Evolutionary conservation across 2,797 vertebrate genomes (phyloP).

Genomic region (Crax fasciolata): DNA sequence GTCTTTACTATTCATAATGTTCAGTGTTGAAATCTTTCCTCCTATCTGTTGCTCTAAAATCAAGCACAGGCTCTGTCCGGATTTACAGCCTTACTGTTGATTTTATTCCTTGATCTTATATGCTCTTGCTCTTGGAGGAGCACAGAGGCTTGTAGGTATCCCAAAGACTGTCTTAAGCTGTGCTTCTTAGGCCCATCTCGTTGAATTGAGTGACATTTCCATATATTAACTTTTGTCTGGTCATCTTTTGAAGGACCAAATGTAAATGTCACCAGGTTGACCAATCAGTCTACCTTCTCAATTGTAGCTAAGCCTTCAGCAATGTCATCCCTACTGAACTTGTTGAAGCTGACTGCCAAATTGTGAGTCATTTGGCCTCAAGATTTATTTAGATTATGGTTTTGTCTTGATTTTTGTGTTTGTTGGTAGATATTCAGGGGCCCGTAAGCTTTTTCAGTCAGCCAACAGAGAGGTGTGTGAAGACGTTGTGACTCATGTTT

Average conservation of each 20-base stretch:
- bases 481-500: not conserved
- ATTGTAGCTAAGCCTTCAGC: not conserved
- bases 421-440: not conserved
- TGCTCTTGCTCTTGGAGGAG: not conserved
- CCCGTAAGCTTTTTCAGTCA: not conserved
- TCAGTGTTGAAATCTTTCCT: not conserved
- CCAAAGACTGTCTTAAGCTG: not conserved
- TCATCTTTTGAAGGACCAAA: not conserved
- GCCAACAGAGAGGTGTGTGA: not conserved
- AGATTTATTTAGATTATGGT: not conserved
- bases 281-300: not conserved
- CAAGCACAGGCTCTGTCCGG: not conserved
- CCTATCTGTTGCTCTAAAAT: not conserved
- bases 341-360: not conserved
- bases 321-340: not conserved
- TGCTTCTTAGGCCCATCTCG: not conserved
- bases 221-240: not conserved
- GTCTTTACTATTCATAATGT: not conserved
- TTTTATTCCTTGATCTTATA: not conserved
- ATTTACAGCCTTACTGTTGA: not conserved
- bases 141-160: not conserved
- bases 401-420: not conserved
- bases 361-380: not conserved
- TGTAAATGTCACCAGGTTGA: not conserved
- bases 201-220: not conserved